Percentiles rank a stretch among this genome's conserved stretches.
Evolutionary conservation across 2,113 vertebrate species (phyloP).

Genomic region (Anoura caudifer): DNA sequence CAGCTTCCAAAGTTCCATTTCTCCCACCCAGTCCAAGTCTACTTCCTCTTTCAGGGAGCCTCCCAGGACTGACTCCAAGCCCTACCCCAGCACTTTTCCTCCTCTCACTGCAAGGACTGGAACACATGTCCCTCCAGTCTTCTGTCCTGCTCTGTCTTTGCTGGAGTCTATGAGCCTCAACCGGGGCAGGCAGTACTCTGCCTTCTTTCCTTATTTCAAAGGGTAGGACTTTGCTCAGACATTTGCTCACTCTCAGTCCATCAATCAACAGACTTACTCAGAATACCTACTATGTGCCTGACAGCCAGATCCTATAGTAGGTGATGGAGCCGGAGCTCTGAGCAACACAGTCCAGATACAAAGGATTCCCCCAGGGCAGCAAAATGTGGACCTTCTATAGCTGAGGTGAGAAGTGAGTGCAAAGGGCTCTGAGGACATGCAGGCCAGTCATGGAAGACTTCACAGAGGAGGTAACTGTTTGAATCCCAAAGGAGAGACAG

Average conservation of each 20-base stretch:
- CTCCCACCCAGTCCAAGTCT: neutral
- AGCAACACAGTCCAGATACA: neutral
- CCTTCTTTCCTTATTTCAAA: neutral
- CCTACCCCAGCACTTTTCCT: too few species aligned
- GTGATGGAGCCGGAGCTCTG: neutral
- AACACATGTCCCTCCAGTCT: neutral
- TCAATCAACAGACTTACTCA: neutral
- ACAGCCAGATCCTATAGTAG: neutral
- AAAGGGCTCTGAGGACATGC: neutral
- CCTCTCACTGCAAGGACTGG: neutral
- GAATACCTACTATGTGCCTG: neutral
- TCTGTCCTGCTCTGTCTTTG: neutral
- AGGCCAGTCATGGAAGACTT: neutral
- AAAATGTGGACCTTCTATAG: accelerated
- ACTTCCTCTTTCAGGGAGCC: neutral
- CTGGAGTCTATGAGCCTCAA: neutral
- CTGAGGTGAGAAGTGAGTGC: neutral
- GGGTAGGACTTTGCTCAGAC: neutral
- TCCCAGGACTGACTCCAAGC: neutral
- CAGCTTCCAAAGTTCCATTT: neutral
- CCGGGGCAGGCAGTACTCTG: too few species aligned
- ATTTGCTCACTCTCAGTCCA: neutral
- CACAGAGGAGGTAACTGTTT: neutral
- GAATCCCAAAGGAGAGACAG: neutral
- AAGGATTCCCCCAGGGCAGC: neutral